These are phyloP conservation scores for Netelia melanura DNA, from an alignment of 2,888 invertebrate species.

Conservation along the genomic window DNA sequence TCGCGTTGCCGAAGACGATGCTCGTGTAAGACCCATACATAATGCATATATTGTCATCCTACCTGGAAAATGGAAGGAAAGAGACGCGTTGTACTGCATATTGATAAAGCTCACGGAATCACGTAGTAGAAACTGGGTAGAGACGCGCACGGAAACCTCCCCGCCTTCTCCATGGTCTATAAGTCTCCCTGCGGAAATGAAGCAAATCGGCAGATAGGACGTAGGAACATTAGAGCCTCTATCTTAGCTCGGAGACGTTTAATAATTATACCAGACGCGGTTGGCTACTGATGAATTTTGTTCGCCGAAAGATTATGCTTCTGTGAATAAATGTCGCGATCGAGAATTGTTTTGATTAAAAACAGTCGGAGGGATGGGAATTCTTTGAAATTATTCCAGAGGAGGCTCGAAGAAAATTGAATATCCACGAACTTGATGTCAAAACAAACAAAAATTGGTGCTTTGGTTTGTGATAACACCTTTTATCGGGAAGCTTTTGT, in stretches of 20 bases:
- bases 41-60: no score
- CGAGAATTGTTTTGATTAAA: no score
- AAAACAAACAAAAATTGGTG: no score
- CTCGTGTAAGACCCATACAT: no score
- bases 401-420: background rate
- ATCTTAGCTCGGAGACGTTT: constrained; percentile 72
- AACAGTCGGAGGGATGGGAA: no score
- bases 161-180: constrained; percentile 5
- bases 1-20: no score
- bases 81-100: background rate
- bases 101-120: constrained; percentile 25
- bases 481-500: no score
- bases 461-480: no score
- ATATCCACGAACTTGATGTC: no score
- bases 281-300: constrained; percentile 9
- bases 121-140: constrained; percentile 12
- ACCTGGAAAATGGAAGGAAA: background rate
- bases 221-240: constrained; percentile 76
- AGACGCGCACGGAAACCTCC: background rate
- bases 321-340: background rate
- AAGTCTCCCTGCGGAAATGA: constrained; percentile 76
- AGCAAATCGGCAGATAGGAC: constrained; percentile 78
- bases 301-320: background rate
- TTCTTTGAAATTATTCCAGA: background rate
- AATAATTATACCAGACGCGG: constrained; percentile 72